A percentile compares a stretch with the other conserved stretches of the same genome.
Conservation (phyloP, 2,797 vertebrate species). For the Sphenopsis melanotis region DNA sequence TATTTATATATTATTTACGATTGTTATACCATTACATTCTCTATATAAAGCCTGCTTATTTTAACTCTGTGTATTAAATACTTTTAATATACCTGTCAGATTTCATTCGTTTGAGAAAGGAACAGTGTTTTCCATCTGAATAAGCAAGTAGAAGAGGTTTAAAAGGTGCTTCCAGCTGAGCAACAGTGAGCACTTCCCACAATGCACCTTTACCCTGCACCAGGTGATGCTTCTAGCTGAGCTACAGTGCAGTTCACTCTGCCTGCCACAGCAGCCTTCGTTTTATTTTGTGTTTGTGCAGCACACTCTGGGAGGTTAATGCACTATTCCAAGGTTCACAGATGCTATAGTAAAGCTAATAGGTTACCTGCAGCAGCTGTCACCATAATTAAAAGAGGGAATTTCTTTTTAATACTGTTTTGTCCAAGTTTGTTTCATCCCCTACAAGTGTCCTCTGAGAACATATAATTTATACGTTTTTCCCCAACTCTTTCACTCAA, state of each 20-base stretch:
- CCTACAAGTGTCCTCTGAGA: neutral
- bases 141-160: neutral
- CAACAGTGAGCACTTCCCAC: neutral
- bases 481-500: neutral
- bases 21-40: neutral
- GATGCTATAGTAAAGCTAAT: neutral
- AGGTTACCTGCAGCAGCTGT: neutral
- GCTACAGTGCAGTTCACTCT: accelerated
- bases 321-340: neutral
- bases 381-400: neutral
- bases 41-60: neutral
- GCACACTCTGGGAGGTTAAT: neutral
- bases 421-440: neutral
- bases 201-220: neutral
- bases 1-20: neutral
- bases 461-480: neutral
- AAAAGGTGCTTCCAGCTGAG: neutral
- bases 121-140: neutral
- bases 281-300: neutral
- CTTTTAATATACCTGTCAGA: neutral
- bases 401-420: neutral
- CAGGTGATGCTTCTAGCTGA: neutral
- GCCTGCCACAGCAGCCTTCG: neutral
- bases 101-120: neutral
- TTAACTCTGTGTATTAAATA: neutral